phyloP scores from a whole-genome alignment of 2,113 vertebrate genomes.

The Perccottus glenii region DNA sequence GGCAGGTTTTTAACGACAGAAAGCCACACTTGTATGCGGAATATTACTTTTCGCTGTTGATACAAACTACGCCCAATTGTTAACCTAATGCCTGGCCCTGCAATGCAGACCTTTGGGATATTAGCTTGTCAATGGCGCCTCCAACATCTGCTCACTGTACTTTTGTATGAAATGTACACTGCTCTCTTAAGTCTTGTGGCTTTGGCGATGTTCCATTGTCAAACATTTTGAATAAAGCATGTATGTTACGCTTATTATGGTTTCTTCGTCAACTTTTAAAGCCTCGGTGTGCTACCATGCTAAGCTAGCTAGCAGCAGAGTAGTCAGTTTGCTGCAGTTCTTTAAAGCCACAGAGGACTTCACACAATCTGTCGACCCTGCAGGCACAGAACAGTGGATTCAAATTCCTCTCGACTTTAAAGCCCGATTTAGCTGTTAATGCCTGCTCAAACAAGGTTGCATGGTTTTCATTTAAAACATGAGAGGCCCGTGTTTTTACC shows the following conservation, averaged over 20 bases:
- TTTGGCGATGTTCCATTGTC: neutral
- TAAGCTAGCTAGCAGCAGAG: conserved; percentile 53
- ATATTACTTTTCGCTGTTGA: conserved; percentile 29
- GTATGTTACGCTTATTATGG: rapidly evolving
- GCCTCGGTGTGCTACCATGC: conserved; percentile 29
- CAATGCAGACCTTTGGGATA: conserved; percentile 64
- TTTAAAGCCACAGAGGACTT: conserved; percentile 29
- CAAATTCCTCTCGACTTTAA: conserved; percentile 19
- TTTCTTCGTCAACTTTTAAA: neutral
- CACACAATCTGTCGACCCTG: conserved; percentile 37
- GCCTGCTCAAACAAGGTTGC: neutral
- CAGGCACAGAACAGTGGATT: conserved; percentile 5
- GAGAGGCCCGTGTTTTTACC: neutral
- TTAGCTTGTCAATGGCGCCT: conserved; percentile 68
- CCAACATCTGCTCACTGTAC: conserved; percentile 18
- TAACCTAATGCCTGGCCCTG: conserved; percentile 70
- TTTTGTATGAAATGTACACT: conserved; percentile 44
- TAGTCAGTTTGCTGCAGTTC: conserved; percentile 13
- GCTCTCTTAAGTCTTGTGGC: neutral
- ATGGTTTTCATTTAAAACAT: neutral
- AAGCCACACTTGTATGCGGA: neutral
- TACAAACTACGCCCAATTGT: conserved; percentile 75
- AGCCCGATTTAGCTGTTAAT: neutral
- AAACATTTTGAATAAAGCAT: neutral
- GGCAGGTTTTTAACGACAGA: rapidly evolving